Percentiles rank a stretch among this genome's conserved stretches.
These are phyloP conservation scores for Megaceryle maxima DNA, from an alignment of 2,113 vertebrate genomes.

Conservation along the genomic window DNA sequence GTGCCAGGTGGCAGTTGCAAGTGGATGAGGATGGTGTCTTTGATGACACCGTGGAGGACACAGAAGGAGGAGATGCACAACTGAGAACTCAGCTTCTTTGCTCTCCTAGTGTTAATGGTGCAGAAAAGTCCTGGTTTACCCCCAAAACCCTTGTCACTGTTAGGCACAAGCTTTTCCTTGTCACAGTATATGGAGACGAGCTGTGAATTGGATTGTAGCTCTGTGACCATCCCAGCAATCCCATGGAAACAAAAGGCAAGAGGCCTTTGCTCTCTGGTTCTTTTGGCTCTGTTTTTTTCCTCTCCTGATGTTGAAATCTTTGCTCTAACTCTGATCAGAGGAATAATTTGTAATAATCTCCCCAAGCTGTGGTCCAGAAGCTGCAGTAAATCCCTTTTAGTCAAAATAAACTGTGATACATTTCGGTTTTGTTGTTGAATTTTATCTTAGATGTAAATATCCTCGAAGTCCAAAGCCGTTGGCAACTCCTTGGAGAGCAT, in stretches of 20 bases:
- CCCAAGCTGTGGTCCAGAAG: too few species aligned
- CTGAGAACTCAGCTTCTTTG: neutral
- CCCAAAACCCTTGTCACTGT: too few species aligned
- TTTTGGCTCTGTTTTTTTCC: neutral
- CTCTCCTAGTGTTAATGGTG: neutral
- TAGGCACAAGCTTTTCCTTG: neutral
- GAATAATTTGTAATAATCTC: neutral
- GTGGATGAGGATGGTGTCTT: too few species aligned
- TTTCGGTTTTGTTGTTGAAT: neutral
- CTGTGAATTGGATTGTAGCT: too few species aligned
- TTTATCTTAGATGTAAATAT: neutral
- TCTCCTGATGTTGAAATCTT: neutral
- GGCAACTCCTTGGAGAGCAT: neutral
- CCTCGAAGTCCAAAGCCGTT: neutral
- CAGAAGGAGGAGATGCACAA: neutral
- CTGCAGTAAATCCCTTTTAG: rapidly evolving
- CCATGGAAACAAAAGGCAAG: neutral
- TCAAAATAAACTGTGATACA: rapidly evolving
- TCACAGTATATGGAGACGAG: rapidly evolving
- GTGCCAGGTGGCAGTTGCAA: neutral
- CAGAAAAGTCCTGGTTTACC: neutral
- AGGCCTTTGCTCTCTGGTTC: neutral
- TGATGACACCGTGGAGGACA: neutral
- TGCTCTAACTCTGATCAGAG: neutral
- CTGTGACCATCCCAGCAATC: neutral